phyloP scores from a whole-genome alignment of 2,113 vertebrate species.

The Chlorocebus sabaeus region DNA sequence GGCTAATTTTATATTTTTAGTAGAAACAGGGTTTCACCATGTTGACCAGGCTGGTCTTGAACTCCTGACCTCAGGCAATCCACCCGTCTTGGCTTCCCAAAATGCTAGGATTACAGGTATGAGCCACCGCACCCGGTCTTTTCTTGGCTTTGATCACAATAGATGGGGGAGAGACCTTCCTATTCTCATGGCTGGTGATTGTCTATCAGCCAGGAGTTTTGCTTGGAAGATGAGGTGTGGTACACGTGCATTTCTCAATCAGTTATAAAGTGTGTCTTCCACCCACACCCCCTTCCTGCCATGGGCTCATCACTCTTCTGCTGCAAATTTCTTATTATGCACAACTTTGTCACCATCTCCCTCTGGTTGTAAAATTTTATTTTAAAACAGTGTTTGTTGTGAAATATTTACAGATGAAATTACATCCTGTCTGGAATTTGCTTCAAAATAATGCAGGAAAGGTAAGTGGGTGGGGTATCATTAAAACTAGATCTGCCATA shows the following conservation, averaged over 20 bases:
- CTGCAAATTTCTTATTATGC: neutral
- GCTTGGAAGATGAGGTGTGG: neutral
- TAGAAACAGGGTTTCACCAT: no score
- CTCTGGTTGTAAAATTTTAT: neutral
- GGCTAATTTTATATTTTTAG: no score
- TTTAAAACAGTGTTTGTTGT: neutral
- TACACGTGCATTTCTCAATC: neutral
- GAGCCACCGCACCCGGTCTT: neutral
- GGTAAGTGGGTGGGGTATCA: neutral
- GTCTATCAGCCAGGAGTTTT: neutral
- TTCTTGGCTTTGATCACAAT: neutral
- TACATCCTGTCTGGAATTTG: neutral
- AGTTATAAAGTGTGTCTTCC: neutral
- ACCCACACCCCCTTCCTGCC: neutral
- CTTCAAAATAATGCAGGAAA: neutral
- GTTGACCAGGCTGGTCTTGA: no score
- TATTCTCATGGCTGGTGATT: neutral
- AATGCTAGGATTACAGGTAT: no score
- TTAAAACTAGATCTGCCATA: neutral
- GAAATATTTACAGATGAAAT: constrained; percentile 22
- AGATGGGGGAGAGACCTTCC: neutral
- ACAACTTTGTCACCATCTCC: neutral
- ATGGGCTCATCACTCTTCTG: neutral
- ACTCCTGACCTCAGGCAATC: no score
- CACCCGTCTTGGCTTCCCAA: no score